These are phyloP conservation scores for Phainopepla nitens DNA, from an alignment of 2,113 vertebrate genomes.

Conservation along the genomic window DNA sequence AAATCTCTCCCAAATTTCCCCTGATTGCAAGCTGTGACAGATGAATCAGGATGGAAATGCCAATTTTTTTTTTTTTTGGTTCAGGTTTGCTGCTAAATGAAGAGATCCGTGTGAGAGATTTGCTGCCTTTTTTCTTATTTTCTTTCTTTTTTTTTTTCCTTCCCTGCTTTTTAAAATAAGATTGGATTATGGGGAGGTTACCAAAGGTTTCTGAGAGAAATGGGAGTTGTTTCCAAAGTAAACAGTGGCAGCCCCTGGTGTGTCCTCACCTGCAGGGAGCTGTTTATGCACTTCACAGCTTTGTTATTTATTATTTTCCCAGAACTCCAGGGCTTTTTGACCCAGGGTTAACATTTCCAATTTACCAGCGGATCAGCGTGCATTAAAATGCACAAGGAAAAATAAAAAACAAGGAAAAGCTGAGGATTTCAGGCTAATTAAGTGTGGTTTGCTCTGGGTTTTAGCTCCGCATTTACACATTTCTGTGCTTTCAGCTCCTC, in stretches of 20 bases:
- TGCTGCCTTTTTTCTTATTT: not conserved
- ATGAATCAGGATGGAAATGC: not conserved
- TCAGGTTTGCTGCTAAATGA: not conserved
- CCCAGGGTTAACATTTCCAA: not conserved
- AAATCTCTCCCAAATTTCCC: not conserved
- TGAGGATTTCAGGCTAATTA: not conserved
- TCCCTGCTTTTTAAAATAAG: not conserved
- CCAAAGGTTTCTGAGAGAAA: not conserved
- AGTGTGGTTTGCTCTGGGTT: not conserved
- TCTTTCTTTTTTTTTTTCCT: accelerated
- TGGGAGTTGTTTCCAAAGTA: not conserved
- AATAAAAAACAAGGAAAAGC: not conserved
- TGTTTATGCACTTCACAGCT: not conserved
- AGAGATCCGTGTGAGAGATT: not conserved
- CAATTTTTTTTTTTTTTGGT: not conserved
- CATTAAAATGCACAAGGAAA: not conserved
- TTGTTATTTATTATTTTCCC: not conserved
- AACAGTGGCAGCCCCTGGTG: not conserved
- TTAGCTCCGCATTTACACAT: not conserved
- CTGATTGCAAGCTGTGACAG: not conserved
- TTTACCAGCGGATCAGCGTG: not conserved
- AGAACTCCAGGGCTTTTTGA: not conserved
- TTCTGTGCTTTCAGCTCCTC: not conserved
- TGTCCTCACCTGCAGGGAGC: not conserved
- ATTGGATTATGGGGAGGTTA: not conserved